Evolutionary conservation across 2,797 vertebrate species (phyloP).

Genomic region (Leontocebus nigricollis): DNA sequence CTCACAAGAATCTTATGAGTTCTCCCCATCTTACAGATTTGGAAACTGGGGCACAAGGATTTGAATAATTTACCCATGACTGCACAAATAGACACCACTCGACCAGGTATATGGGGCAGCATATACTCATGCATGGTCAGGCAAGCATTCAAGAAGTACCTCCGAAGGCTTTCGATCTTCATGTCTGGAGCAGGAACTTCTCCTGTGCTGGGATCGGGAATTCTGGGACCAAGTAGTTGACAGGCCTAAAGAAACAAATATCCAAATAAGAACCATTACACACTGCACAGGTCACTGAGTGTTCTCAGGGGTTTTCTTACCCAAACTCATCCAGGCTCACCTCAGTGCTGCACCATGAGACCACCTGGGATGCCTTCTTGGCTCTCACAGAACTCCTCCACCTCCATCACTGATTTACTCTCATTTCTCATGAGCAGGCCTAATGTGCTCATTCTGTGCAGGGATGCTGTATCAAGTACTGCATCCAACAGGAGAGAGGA

Average conservation of each 20-base stretch:
- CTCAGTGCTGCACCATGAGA: background rate
- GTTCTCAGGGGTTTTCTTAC: background rate
- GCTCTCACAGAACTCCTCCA: background rate
- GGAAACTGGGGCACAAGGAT: background rate
- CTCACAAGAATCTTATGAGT: background rate
- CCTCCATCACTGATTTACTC: no score
- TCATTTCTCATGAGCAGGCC: background rate
- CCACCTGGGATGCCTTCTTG: accelerated
- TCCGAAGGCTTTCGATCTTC: constrained; percentile 95
- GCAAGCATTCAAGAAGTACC: constrained; percentile 84
- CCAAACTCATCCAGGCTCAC: background rate
- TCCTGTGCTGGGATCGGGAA: constrained; percentile 90
- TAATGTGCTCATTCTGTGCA: accelerated
- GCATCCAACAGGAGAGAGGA: background rate
- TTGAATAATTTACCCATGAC: background rate
- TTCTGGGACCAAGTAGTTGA: constrained; percentile 96
- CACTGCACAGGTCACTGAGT: background rate
- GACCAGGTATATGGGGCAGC: background rate
- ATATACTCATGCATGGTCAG: background rate
- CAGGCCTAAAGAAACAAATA: constrained; percentile 88
- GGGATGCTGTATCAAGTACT: accelerated
- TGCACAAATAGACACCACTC: background rate
- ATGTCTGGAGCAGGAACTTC: constrained; percentile 85
- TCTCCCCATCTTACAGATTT: background rate
- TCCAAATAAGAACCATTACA: background rate